Conservation (phyloP, 2,888 invertebrate genomes). For the Gastrophysa polygoni region DNA sequence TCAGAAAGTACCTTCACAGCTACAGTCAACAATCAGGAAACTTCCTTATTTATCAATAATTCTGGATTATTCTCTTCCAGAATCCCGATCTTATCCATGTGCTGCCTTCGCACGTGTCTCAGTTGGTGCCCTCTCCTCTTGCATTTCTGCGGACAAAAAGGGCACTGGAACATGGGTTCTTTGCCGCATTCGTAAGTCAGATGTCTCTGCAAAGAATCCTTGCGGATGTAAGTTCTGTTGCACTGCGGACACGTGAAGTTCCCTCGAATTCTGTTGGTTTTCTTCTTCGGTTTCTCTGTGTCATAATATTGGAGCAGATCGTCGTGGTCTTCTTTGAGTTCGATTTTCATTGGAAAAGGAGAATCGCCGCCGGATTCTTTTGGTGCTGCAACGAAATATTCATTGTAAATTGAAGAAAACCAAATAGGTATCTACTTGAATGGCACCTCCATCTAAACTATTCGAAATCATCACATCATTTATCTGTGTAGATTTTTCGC, state of each 20-base stretch:
- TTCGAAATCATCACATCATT: too few relatives aligned
- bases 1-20: background rate
- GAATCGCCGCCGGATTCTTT: too few relatives aligned
- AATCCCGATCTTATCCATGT: slow-evolving; percentile 60
- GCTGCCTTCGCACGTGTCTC: slow-evolving; percentile 62
- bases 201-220: slow-evolving; percentile 79
- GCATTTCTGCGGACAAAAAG: slow-evolving; percentile 70
- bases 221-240: slow-evolving; percentile 78
- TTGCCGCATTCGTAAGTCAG: slow-evolving; percentile 78
- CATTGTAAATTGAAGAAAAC: background rate
- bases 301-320: slow-evolving; percentile 26
- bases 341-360: slow-evolving; percentile 7
- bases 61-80: slow-evolving; percentile 59
- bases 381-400: background rate
- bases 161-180: slow-evolving; percentile 73
- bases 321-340: slow-evolving; percentile 25
- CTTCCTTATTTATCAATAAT: slow-evolving; percentile 35
- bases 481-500: too few relatives aligned
- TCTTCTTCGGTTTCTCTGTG: slow-evolving; percentile 37
- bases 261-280: slow-evolving; percentile 51
- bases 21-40: background rate
- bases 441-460: too few relatives aligned
- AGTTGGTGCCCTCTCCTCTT: slow-evolving; percentile 70
- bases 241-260: slow-evolving; percentile 69
- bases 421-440: too few relatives aligned